Base-by-base conservation (phyloP, 2,113 vertebrate genomes). In the Pseudopodoces humilis region DNA sequence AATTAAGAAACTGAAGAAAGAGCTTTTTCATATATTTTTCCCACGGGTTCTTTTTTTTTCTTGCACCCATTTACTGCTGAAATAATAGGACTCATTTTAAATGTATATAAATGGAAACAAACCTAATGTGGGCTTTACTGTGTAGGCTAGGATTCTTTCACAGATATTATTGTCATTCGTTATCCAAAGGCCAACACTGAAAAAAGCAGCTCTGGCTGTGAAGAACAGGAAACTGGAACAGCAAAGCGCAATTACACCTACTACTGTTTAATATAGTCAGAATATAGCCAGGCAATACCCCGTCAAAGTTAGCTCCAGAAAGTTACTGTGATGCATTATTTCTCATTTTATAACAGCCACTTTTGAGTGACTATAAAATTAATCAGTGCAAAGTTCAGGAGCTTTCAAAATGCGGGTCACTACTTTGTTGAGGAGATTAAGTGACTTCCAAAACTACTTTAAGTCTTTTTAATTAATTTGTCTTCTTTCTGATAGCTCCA, bases 341-440 rank as follows among this genome's bases (percentile, higher is more conserved):
- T 94, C 10, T 91, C 28, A 43, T 90, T 92, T 90, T 50, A 49
- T 53, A 58, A 62, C 22, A 72, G 35, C 13, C 28, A 21, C 23
- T 91, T 83, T 50, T 52, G 33, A 69, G 55, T 35, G 41, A 7
- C 18, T 55, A 4, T 46, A 46, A 87, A 49, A 92, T 85, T 87
- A 82, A 52, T n/a, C 87, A 47, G 5, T 18, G 6, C 22, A 70
- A 90, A 90, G 30, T 71, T 70, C 46, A 69, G 67, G 41, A 83
- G 65, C n/a, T 91, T 94, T 80, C 53, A 72, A 90, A 94, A 91
- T 78, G 28, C n/a, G 85, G 85, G 41, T 69, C 75, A 75, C 9
- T 83, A 37, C 41, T 65, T 86, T 39, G 64, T 30, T 35, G 52
- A 92, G 67, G 15, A 90, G 49, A 86, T 44, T 37, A 88, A 70